These are phyloP conservation scores for Epistrophe grossulariae DNA, from an alignment of 2,888 invertebrate species.

Conservation along the genomic window DNA sequence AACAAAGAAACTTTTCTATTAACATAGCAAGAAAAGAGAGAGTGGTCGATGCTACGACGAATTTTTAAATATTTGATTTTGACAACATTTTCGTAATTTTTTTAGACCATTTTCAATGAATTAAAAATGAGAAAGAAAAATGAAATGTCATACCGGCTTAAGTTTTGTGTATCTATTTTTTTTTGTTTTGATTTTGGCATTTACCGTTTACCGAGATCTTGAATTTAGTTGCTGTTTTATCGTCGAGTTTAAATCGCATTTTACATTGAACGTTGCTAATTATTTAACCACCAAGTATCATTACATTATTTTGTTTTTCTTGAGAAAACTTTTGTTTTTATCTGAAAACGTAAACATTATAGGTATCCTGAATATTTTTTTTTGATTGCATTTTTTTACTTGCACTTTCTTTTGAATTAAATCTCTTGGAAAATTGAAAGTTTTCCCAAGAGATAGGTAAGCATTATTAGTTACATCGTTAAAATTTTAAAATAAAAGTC, in stretches of 20 bases:
- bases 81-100: no score
- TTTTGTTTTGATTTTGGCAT: no score
- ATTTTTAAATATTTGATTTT: no score
- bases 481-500: neutral
- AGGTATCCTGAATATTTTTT: neutral
- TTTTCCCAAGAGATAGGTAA: neutral
- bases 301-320: neutral
- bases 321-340: neutral
- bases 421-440: neutral
- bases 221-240: neutral
- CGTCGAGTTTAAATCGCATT: neutral
- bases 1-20: no score
- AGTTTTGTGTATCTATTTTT: no score
- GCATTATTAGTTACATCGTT: neutral
- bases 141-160: no score
- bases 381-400: neutral
- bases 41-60: no score
- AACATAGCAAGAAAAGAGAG: no score
- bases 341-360: neutral
- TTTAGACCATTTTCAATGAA: no score
- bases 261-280: neutral
- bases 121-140: no score
- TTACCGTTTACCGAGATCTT: no score
- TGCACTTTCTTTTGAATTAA: neutral
- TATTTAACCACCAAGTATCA: neutral